These are phyloP conservation scores for Drosophila mauritiana DNA, from an alignment of 1,140 invertebrate species.

Conservation along the genomic window DNA sequence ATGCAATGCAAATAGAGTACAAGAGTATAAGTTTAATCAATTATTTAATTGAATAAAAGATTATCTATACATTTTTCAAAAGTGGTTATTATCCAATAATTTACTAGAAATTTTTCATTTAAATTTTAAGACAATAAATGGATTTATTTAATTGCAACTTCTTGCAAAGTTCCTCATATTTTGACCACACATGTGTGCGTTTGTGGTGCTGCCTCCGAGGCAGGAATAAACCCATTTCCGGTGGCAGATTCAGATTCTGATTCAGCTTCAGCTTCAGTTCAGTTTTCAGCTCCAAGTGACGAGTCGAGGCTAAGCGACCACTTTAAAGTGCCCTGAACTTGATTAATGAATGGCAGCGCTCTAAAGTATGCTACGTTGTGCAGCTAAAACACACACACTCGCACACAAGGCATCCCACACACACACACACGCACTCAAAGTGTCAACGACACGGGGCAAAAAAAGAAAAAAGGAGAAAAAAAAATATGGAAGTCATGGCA, in stretches of 20 bases:
- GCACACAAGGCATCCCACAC: neutral
- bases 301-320: conserved; percentile 33
- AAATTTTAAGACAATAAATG: too few relatives aligned
- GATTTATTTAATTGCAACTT: too few relatives aligned
- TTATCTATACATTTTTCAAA: too few relatives aligned
- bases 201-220: too few relatives aligned
- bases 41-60: too few relatives aligned
- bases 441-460: conserved; percentile 63
- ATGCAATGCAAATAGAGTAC: too few relatives aligned
- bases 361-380: conserved; percentile 69
- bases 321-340: conserved; percentile 80
- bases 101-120: too few relatives aligned
- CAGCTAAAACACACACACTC: conserved; percentile 24
- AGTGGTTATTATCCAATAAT: too few relatives aligned
- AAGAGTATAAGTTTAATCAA: too few relatives aligned
- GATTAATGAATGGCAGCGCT: conserved; percentile 77
- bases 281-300: conserved; percentile 5
- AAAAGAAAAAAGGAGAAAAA: neutral
- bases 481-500: neutral
- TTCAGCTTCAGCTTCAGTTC: neutral
- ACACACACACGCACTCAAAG: conserved; percentile 42
- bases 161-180: neutral
- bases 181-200: neutral
- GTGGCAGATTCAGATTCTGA: conserved; percentile 4
- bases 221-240: neutral